A percentile compares a stretch with the other conserved stretches of the same genome.
These are phyloP conservation scores for Hylia prasina DNA, from an alignment of 2,113 vertebrate species.

Conservation along the genomic window DNA sequence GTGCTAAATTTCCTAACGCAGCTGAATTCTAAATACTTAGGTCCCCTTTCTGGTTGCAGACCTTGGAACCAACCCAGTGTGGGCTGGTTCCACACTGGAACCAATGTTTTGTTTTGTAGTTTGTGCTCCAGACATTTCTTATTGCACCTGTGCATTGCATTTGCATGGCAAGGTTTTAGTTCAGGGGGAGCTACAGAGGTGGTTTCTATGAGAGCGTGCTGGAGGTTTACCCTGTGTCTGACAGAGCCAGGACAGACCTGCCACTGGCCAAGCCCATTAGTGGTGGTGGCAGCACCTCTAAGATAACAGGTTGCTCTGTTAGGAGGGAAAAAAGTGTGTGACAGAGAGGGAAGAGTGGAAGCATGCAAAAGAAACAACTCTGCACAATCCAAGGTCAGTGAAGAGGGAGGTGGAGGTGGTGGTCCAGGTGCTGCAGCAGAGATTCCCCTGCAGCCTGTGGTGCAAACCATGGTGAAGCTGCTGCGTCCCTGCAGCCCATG, in stretches of 20 bases:
- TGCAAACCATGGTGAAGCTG: neutral
- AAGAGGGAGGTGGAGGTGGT: neutral
- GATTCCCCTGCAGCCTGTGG: neutral
- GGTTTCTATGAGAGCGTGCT: neutral
- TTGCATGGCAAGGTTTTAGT: neutral
- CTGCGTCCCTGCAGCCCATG: neutral
- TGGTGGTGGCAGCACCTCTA: neutral
- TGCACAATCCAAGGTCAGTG: neutral
- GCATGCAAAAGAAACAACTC: neutral
- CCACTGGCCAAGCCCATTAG: neutral
- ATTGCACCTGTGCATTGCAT: neutral
- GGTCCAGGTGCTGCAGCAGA: neutral
- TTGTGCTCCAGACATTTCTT: neutral
- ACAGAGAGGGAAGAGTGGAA: neutral
- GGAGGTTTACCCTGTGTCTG: neutral
- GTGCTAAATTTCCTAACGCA: neutral
- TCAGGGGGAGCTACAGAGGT: neutral
- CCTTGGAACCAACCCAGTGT: neutral
- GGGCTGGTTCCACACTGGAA: too few species aligned
- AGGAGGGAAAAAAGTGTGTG: accelerated
- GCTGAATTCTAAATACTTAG: neutral
- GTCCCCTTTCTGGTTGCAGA: neutral
- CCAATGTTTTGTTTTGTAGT: neutral
- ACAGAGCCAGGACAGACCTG: neutral
- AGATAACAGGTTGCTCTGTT: neutral